phyloP scores from a whole-genome alignment of 2,113 vertebrate genomes.

The Epinephelus lanceolatus region DNA sequence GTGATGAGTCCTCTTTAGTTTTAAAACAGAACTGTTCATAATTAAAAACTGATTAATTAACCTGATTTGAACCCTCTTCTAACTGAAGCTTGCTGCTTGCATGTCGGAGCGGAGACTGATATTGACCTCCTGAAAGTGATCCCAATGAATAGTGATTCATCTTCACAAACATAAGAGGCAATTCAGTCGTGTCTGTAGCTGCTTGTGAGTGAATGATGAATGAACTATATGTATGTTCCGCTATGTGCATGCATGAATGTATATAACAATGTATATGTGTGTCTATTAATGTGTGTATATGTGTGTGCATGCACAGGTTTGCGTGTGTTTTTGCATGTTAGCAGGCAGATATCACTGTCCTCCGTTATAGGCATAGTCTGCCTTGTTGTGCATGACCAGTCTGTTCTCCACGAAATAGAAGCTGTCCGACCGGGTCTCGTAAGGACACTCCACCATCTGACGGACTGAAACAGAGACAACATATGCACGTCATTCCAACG shows the following conservation, averaged over 20 bases:
- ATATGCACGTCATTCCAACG: slow-evolving; percentile 10
- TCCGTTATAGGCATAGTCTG: slow-evolving; percentile 94
- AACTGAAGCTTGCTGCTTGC: slow-evolving; percentile 11
- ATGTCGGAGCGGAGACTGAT: slow-evolving; percentile 2
- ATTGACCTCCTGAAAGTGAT: slow-evolving; percentile 23
- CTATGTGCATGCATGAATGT: slow-evolving; percentile 27
- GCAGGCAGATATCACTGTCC: slow-evolving; percentile 85
- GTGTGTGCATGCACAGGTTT: background rate
- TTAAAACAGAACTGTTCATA: background rate
- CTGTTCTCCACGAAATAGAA: slow-evolving; percentile 98
- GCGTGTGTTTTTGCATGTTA: slow-evolving; percentile 11
- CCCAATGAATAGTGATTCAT: background rate
- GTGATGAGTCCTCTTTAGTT: slow-evolving; percentile 25
- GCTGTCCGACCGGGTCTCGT: slow-evolving; percentile 94
- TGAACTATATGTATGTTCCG: slow-evolving; percentile 3
- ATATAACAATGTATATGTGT: background rate
- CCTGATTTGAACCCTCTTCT: background rate
- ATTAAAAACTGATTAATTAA: slow-evolving; percentile 32
- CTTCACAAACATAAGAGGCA: slow-evolving; percentile 17
- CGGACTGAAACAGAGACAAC: slow-evolving; percentile 85
- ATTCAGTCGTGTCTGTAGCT: slow-evolving; percentile 2
- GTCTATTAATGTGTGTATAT: background rate
- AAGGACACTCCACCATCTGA: slow-evolving; percentile 94
- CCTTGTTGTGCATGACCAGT: slow-evolving; percentile 98
- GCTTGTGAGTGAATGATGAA: background rate